Evolutionary conservation across 1,140 invertebrate species (phyloP).

Genomic region (Campoletis sonorensis): DNA sequence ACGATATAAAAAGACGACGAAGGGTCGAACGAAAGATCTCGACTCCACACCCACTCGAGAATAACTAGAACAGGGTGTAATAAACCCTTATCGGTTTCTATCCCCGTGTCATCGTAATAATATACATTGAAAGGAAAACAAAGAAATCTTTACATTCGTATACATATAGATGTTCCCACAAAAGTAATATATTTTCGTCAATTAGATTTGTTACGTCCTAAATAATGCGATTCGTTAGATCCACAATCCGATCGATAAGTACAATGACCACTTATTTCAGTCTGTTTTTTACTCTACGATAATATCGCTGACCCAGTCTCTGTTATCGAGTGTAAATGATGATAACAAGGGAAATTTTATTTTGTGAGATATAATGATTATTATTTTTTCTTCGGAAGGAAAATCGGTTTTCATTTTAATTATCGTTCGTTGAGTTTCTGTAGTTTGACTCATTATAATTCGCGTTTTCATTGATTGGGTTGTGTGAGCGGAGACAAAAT

Average conservation of each 20-base stretch:
- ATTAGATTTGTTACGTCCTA: constrained; percentile 5
- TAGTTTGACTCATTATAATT: too few species aligned
- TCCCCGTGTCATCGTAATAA: background rate
- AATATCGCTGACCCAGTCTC: too few species aligned
- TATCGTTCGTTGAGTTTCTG: too few species aligned
- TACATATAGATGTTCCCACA: background rate
- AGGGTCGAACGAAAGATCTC: constrained; percentile 5
- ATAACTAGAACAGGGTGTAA: constrained; percentile 9
- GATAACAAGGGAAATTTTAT: too few species aligned
- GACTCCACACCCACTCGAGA: constrained; percentile 10
- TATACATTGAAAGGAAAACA: background rate
- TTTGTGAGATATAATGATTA: too few species aligned
- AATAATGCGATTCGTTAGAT: background rate
- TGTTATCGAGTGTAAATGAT: too few species aligned
- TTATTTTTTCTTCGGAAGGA: too few species aligned
- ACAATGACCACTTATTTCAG: background rate
- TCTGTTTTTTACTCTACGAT: too few species aligned
- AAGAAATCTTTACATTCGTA: background rate
- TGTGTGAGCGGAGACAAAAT: too few species aligned
- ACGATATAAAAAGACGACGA: background rate
- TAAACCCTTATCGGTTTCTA: constrained; percentile 15
- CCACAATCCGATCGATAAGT: background rate
- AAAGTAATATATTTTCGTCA: background rate
- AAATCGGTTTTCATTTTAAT: too few species aligned
- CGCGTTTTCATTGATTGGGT: too few species aligned